Evolutionary conservation across 1,140 invertebrate species (phyloP).

Genomic region (Listronotus oregonensis): DNA sequence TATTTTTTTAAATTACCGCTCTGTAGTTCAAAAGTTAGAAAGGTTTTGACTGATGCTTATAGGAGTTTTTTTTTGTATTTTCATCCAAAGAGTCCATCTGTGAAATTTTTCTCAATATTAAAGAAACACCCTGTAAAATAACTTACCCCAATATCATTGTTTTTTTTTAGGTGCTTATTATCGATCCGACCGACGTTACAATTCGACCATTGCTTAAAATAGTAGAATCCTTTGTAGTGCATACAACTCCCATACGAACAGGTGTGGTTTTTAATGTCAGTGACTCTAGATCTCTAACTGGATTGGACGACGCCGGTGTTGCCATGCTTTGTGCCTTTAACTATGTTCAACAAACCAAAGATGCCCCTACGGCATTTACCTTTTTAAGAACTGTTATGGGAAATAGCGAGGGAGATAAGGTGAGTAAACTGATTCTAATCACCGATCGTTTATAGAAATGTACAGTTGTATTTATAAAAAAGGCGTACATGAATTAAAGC

Average conservation of each 20-base stretch:
- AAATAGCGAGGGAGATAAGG: conserved; percentile 24
- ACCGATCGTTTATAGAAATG: no score
- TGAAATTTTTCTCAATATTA: no score
- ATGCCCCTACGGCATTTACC: conserved; percentile 39
- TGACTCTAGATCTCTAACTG: conserved; percentile 59
- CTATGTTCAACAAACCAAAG: conserved; percentile 80
- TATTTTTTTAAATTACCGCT: no score
- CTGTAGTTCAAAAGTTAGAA: no score
- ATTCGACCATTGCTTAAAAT: conserved; percentile 80
- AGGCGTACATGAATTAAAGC: no score
- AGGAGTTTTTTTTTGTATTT: no score
- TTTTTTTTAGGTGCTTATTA: conserved; percentile 74
- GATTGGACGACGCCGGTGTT: conserved; percentile 76
- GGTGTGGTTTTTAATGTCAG: conserved; percentile 86
- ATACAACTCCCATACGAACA: conserved; percentile 85
- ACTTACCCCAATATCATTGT: not conserved
- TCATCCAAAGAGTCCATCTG: no score
- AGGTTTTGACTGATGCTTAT: no score
- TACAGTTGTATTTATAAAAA: no score
- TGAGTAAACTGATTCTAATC: conserved; percentile 24
- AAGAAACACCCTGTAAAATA: no score
- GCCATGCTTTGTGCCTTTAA: conserved; percentile 91
- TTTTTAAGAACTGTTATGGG: conserved; percentile 43
- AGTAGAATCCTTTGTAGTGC: conserved; percentile 89
- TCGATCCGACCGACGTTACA: conserved; percentile 79